These are phyloP conservation scores for Lontra canadensis DNA, from an alignment of 2,113 vertebrate species.

Conservation along the genomic window DNA sequence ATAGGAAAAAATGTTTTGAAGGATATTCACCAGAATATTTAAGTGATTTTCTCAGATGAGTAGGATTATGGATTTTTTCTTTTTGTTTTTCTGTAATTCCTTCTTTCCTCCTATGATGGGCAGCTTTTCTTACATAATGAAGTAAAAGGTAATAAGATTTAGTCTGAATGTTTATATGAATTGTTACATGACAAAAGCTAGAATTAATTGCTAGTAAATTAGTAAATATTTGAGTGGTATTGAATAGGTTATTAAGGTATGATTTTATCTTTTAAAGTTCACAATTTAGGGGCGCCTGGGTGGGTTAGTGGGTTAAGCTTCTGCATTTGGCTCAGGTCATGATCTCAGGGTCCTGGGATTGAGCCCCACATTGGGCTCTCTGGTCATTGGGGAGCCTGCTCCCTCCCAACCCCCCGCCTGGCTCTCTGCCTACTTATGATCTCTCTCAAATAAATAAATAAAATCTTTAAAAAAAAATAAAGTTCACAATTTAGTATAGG, in stretches of 20 bases:
- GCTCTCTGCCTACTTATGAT: no score
- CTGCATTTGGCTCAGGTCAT: no score
- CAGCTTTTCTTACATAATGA: constrained; percentile 16
- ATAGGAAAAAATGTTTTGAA: constrained; percentile 13
- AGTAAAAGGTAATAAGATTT: constrained; percentile 21
- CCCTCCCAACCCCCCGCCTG: no score
- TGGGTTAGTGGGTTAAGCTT: no score
- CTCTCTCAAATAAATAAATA: no score
- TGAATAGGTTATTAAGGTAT: neutral
- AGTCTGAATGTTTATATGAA: neutral
- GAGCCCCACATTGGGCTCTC: no score
- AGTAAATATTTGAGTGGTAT: neutral
- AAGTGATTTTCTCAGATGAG: neutral
- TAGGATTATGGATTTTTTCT: neutral
- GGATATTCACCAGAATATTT: neutral
- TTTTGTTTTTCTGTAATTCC: neutral
- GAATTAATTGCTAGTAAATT: neutral
- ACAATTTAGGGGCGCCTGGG: neutral
- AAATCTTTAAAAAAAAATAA: no score
- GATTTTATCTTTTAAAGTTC: neutral
- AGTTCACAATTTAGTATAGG: neutral
- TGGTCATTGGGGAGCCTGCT: no score
- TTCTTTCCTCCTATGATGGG: neutral
- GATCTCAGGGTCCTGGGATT: no score
- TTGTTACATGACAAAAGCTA: neutral